These are phyloP conservation scores for Galerucella nymphaeae DNA, from an alignment of 2,888 invertebrate genomes.

Conservation along the genomic window DNA sequence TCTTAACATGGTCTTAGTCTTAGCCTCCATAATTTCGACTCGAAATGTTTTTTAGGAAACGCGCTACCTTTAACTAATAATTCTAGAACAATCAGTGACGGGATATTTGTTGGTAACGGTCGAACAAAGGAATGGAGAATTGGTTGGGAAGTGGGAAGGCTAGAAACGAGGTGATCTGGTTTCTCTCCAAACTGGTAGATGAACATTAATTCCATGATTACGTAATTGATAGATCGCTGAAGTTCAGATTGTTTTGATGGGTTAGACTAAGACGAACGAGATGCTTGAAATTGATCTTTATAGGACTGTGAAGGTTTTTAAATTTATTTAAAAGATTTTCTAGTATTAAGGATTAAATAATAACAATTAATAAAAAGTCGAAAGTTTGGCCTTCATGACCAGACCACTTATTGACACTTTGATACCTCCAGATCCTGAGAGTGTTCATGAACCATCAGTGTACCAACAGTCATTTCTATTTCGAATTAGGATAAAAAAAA, in stretches of 20 bases:
- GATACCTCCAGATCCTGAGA: too few species aligned
- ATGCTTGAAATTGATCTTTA: slow-evolving; percentile 22
- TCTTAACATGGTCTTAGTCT: neutral
- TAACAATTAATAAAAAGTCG: too few species aligned
- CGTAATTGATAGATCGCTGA: slow-evolving; percentile 31
- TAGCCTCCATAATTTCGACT: neutral
- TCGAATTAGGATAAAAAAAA: too few species aligned
- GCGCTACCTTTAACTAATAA: neutral
- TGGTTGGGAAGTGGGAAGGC: neutral
- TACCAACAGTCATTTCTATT: too few species aligned
- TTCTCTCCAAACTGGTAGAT: slow-evolving; percentile 26
- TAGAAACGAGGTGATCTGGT: slow-evolving; percentile 5
- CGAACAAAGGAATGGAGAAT: slow-evolving; percentile 11
- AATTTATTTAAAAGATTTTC: neutral
- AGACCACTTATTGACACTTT: too few species aligned
- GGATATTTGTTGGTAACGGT: slow-evolving; percentile 16
- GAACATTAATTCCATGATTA: slow-evolving; percentile 30
- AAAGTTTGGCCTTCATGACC: too few species aligned
- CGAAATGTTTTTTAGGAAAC: neutral
- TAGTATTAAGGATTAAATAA: neutral
- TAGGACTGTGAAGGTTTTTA: slow-evolving; percentile 11
- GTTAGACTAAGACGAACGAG: slow-evolving; percentile 16
- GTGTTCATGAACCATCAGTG: too few species aligned
- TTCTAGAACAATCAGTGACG: too few species aligned
- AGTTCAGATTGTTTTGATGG: slow-evolving; percentile 32